A percentile compares a stretch with the other conserved stretches of the same genome.
These are phyloP conservation scores for Apodemus agrarius DNA, from an alignment of 2,797 vertebrate genomes.

Conservation along the genomic window DNA sequence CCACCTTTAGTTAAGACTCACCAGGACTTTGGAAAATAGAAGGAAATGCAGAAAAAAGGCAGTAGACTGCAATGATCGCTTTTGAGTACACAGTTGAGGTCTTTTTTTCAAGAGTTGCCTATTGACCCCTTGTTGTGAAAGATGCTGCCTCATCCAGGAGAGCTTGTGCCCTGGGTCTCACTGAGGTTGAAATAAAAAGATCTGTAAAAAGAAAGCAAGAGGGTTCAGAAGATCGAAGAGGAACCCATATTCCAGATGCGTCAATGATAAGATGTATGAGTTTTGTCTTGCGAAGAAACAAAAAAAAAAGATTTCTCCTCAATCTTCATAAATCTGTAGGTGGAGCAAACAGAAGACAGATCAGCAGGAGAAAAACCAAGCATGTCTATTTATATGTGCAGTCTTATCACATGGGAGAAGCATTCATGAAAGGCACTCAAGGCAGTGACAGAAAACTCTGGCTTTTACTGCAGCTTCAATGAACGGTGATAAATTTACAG, in stretches of 20 bases:
- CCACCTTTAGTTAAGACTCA: not conserved
- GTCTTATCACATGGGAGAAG: not conserved
- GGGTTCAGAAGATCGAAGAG: not conserved
- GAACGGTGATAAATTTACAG: not conserved
- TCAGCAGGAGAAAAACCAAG: not conserved
- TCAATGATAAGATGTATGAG: not conserved
- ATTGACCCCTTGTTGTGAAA: conserved; percentile 8
- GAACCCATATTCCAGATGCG: not conserved
- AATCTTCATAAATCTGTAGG: not conserved
- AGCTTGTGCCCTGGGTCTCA: not conserved
- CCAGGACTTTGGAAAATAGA: not conserved
- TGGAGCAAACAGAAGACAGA: not conserved
- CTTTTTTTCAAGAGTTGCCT: not conserved
- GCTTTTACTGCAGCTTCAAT: not conserved
- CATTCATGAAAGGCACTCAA: not conserved
- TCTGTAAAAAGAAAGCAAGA: conserved; percentile 24
- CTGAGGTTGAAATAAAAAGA: not conserved
- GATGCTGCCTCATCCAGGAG: not conserved
- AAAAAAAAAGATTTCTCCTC: not conserved
- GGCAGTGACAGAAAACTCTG: not conserved
- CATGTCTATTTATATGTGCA: not conserved
- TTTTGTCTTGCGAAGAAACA: not conserved
- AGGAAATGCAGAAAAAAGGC: not conserved
- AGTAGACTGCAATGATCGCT: conserved; percentile 6
- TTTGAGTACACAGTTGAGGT: conserved; percentile 12